Evolutionary conservation across 2,113 vertebrate genomes (phyloP).

Genomic region (Megaceryle torquata): DNA sequence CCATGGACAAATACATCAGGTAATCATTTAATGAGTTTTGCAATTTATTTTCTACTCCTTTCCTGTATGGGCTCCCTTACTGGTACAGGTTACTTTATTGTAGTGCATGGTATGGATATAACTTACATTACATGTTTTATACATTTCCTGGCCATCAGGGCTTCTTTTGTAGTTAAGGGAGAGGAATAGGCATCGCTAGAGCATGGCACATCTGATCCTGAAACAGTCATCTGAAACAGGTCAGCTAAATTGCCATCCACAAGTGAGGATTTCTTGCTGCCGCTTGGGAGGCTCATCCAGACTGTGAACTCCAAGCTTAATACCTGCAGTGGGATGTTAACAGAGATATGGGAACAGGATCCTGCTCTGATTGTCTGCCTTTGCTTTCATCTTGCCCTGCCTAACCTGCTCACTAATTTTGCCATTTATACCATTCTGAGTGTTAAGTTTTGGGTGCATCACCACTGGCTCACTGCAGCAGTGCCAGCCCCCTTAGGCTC

Average conservation of each 20-base stretch:
- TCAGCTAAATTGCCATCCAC: background rate
- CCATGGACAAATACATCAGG: background rate
- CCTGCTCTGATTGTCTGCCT: background rate
- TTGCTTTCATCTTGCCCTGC: background rate
- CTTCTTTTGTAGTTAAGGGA: background rate
- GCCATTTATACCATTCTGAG: background rate
- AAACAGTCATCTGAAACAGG: background rate
- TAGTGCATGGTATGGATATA: background rate
- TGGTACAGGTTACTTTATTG: background rate
- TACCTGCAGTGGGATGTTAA: background rate
- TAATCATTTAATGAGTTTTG: background rate
- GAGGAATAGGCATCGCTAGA: background rate
- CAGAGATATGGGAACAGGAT: background rate
- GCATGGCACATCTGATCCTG: background rate
- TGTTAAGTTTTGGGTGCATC: rapidly evolving
- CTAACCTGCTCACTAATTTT: background rate
- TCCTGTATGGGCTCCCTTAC: background rate
- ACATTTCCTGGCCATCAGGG: background rate
- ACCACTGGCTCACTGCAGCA: rapidly evolving
- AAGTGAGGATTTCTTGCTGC: background rate
- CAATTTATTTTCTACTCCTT: background rate
- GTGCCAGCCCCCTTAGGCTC: background rate
- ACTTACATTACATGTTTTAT: background rate
- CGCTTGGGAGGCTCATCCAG: background rate
- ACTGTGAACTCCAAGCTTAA: background rate